These are phyloP conservation scores for Tenualosa thibaudeaui DNA, from an alignment of 2,797 vertebrate genomes.

Conservation along the genomic window DNA sequence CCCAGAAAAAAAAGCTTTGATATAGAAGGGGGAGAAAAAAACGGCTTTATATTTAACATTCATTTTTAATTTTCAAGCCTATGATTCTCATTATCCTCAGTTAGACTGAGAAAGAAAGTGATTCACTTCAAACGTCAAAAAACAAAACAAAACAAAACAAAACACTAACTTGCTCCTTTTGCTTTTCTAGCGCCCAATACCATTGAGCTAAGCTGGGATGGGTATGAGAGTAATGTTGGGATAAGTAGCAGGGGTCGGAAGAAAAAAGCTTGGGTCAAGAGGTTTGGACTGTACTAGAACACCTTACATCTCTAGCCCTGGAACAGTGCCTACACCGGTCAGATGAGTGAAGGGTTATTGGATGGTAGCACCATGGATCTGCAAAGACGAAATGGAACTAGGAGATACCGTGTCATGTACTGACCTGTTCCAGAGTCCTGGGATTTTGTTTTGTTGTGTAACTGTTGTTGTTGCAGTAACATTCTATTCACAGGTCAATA, in stretches of 20 bases:
- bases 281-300: slow-evolving; percentile 82
- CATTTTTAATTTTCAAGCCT: slow-evolving; percentile 79
- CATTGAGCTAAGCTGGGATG: slow-evolving; percentile 59
- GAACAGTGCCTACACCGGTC: slow-evolving; percentile 85
- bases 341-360: slow-evolving; percentile 86
- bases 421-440: slow-evolving; percentile 88
- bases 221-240: background rate
- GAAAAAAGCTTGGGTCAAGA: slow-evolving; percentile 76
- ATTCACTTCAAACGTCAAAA: slow-evolving; percentile 55
- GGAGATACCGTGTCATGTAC: slow-evolving; percentile 74
- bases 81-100: slow-evolving; percentile 88
- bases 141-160: slow-evolving; percentile 62
- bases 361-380: slow-evolving; percentile 96
- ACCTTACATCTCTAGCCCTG: slow-evolving; percentile 65
- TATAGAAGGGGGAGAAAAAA: slow-evolving; percentile 37
- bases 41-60: slow-evolving; percentile 73
- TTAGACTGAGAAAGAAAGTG: slow-evolving; percentile 84
- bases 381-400: slow-evolving; percentile 83
- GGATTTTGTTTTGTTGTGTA: slow-evolving; percentile 72
- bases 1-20: slow-evolving; percentile 38
- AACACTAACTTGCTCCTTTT: slow-evolving; percentile 74
- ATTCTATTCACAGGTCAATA: slow-evolving; percentile 97
- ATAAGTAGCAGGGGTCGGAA: slow-evolving; percentile 62
- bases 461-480: slow-evolving; percentile 74
- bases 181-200: slow-evolving; percentile 76